A percentile compares a stretch with the other conserved stretches of the same genome.
phyloP scores from a whole-genome alignment of 2,113 vertebrate genomes.

The Panthera uncia region DNA sequence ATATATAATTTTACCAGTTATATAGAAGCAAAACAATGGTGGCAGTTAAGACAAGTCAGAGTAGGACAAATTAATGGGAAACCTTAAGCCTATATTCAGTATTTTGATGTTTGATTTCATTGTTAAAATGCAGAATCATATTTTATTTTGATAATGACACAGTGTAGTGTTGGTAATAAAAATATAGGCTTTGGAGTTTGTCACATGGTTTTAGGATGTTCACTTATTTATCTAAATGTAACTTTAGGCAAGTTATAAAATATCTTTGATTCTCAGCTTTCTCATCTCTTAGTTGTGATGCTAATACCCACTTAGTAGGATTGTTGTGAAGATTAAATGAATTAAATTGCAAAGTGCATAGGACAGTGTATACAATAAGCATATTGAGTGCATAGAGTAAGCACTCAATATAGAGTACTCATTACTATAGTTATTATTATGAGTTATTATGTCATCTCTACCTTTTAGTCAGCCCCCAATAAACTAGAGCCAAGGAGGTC shows the following conservation, averaged over 20 bases:
- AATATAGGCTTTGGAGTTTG: background rate
- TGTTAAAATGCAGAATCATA: background rate
- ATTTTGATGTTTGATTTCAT: slow-evolving; percentile 21
- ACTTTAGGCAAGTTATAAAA: background rate
- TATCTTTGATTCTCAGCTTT: background rate
- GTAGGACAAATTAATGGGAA: background rate
- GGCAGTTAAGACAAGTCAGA: background rate
- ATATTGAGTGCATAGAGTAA: background rate
- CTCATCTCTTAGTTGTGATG: background rate
- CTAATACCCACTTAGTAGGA: background rate
- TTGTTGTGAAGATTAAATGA: slow-evolving; percentile 25
- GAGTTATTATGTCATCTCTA: background rate
- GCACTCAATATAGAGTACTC: background rate
- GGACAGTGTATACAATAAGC: background rate
- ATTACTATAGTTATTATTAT: background rate
- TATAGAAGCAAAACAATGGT: background rate
- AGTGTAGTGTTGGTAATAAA: background rate
- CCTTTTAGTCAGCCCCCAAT: background rate
- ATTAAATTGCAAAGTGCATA: slow-evolving; percentile 2
- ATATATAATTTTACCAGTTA: slow-evolving; percentile 14
- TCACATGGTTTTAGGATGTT: background rate
- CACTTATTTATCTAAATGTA: background rate
- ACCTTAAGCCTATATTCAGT: background rate
- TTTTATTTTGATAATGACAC: slow-evolving; percentile 20
- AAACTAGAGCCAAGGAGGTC: background rate